phyloP scores from a whole-genome alignment of 2,888 invertebrate species.

The Epinotia bilunana region DNA sequence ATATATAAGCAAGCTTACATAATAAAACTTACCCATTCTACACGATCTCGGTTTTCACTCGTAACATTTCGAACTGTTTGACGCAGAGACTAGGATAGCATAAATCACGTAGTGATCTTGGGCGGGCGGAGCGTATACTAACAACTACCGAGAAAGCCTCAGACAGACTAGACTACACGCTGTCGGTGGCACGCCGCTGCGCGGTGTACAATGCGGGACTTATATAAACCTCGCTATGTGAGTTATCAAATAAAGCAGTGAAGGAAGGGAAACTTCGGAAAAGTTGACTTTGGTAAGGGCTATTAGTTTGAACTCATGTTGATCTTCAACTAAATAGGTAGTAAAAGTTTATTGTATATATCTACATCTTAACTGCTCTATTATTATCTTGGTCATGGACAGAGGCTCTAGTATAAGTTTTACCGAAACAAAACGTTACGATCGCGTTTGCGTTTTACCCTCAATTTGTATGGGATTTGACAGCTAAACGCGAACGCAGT shows the following conservation, averaged over 20 bases:
- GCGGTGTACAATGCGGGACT: conserved; percentile 17
- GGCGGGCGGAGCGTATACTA: conserved; percentile 59
- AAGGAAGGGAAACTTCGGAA: background rate
- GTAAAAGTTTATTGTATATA: conserved; percentile 16
- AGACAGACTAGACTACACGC: background rate
- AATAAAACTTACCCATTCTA: conserved; percentile 38
- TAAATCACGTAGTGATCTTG: conserved; percentile 59
- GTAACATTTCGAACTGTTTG: conserved; percentile 32
- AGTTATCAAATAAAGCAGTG: background rate
- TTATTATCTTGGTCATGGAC: background rate
- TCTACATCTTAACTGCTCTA: conserved; percentile 4
- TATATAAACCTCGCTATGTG: background rate
- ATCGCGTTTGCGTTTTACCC: too few species aligned
- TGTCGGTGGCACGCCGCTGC: background rate
- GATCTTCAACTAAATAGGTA: conserved; percentile 21
- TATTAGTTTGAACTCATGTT: conserved; percentile 23
- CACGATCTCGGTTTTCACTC: conserved; percentile 17
- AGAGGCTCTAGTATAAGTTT: too few species aligned
- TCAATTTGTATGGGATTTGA: too few species aligned
- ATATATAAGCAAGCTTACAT: background rate
- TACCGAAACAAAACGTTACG: too few species aligned
- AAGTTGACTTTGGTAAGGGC: conserved; percentile 6
- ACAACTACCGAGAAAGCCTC: conserved; percentile 41
- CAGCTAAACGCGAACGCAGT: too few species aligned
- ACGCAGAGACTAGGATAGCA: conserved; percentile 56